Percentiles rank a stretch among this genome's conserved stretches.
phyloP scores from a whole-genome alignment of 1,140 invertebrate species.

The Orussus abietinus region DNA sequence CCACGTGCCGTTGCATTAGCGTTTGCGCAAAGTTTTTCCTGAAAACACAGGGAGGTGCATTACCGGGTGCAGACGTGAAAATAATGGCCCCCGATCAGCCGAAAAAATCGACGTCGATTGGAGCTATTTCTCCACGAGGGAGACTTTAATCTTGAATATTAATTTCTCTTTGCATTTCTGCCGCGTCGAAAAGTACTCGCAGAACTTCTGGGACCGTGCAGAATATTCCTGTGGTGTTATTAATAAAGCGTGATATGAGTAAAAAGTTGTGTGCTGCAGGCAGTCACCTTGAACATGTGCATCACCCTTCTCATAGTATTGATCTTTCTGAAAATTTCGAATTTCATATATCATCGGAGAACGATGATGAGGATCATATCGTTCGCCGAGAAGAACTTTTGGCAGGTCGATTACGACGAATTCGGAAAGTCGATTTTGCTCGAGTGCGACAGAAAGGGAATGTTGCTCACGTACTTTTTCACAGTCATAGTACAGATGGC shows the following conservation, averaged over 20 bases:
- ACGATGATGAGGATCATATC: conserved; percentile 15
- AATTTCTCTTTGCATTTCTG: too few species aligned
- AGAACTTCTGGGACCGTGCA: neutral
- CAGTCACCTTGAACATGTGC: conserved; percentile 9
- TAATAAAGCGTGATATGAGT: too few species aligned
- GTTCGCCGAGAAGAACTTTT: conserved; percentile 22
- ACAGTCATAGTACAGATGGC: conserved; percentile 16
- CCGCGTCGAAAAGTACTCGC: neutral
- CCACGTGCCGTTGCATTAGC: too few species aligned
- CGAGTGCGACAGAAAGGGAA: conserved; percentile 8
- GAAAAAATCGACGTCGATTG: too few species aligned
- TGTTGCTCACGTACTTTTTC: conserved; percentile 15
- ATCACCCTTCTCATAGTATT: conserved; percentile 14
- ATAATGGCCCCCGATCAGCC: too few species aligned
- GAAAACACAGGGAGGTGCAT: too few species aligned
- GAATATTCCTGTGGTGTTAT: too few species aligned
- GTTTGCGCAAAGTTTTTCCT: too few species aligned
- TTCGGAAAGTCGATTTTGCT: conserved; percentile 9
- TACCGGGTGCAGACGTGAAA: too few species aligned
- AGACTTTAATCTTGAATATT: neutral
- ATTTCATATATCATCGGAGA: conserved; percentile 5
- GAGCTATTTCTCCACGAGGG: too few species aligned
- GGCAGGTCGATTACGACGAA: conserved; percentile 16
- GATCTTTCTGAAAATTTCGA: conserved; percentile 16
- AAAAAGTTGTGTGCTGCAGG: conserved; percentile 23